These are phyloP conservation scores for Cinara cedri DNA, from an alignment of 2,888 invertebrate genomes.

Conservation along the genomic window DNA sequence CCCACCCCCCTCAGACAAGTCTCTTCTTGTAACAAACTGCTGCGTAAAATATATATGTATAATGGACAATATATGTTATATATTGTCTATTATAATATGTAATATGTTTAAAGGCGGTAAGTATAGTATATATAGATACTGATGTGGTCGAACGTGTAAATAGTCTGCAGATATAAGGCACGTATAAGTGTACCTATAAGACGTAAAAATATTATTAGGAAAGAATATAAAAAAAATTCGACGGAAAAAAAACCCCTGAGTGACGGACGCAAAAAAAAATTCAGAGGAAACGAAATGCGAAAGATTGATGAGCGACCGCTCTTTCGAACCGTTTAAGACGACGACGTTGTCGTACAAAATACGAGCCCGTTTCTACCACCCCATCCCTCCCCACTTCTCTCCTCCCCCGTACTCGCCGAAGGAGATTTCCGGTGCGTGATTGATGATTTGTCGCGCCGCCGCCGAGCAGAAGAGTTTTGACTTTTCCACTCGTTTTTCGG, in stretches of 20 bases:
- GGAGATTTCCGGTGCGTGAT: constrained; percentile 15
- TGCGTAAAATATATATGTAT: neutral
- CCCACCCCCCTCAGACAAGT: too few relatives aligned
- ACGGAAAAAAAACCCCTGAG: neutral
- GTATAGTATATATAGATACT: too few relatives aligned
- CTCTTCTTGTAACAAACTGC: neutral
- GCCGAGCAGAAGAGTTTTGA: constrained; percentile 4
- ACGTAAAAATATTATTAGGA: neutral
- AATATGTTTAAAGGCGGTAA: too few relatives aligned
- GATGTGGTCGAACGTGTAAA: neutral
- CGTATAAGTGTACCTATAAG: too few relatives aligned
- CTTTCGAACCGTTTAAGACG: constrained; percentile 37
- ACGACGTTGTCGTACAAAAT: neutral
- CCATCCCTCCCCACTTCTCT: too few relatives aligned
- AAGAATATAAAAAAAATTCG: neutral
- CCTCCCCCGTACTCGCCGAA: too few relatives aligned
- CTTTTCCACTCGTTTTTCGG: constrained; percentile 17
- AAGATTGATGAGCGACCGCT: constrained; percentile 42
- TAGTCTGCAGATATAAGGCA: too few relatives aligned
- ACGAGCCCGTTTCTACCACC: too few relatives aligned
- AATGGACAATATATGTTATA: neutral
- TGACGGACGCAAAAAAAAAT: constrained; percentile 4
- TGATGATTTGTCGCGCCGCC: constrained; percentile 32
- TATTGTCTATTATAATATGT: too few relatives aligned
- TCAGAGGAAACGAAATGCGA: constrained; percentile 17